Conservation (phyloP, 2,797 vertebrate genomes). For the Catharus ustulatus region DNA sequence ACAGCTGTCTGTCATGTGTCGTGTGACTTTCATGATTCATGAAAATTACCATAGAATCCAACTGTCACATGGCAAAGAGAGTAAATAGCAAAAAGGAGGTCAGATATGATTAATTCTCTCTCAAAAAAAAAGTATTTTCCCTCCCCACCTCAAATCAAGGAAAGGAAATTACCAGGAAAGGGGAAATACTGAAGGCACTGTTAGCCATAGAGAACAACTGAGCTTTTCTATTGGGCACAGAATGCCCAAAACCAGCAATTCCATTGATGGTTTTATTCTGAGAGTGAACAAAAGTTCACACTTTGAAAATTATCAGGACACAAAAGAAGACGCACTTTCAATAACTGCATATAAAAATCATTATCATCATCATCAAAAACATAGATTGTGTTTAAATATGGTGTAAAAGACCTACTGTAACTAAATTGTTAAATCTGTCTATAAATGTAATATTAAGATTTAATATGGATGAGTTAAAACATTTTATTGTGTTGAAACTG, state of each 20-base stretch:
- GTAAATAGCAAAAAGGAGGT: not conserved
- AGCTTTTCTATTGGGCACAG: not conserved
- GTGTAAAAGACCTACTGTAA: not conserved
- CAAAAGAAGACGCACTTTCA: not conserved
- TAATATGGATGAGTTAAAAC: not conserved
- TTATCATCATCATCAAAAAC: not conserved
- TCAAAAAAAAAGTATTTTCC: not conserved
- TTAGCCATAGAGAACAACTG: not conserved
- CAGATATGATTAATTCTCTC: not conserved
- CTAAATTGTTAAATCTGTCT: not conserved
- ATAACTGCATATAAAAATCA: not conserved
- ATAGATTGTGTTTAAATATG: not conserved
- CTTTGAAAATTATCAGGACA: not conserved
- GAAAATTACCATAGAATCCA: not conserved
- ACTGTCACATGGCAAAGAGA: not conserved
- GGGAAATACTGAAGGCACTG: not conserved
- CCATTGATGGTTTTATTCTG: not conserved
- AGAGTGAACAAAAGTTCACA: not conserved
- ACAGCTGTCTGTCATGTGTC: not conserved
- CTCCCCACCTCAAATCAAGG: not conserved
- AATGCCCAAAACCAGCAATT: not conserved
- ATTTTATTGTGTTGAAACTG: not conserved
- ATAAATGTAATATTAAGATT: not conserved
- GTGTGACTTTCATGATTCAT: slow-evolving; percentile 45
- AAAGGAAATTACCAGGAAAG: not conserved